These are phyloP conservation scores for Leptatherina wallacei DNA, from an alignment of 2,797 vertebrate species.

Conservation along the genomic window DNA sequence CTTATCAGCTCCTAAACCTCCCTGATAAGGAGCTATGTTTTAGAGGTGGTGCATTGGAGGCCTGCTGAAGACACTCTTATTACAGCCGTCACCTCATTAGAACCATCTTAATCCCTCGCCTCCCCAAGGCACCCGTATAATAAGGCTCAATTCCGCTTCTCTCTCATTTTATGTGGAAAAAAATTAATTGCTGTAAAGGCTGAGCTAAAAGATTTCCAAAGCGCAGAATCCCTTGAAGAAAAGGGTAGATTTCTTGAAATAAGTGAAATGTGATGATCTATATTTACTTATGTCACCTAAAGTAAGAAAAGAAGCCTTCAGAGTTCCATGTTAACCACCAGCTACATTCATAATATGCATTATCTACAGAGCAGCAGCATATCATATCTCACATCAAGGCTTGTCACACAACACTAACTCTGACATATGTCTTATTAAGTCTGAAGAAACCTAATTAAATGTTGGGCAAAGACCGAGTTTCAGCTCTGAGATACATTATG, in stretches of 20 bases:
- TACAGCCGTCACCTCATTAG: conserved; percentile 87
- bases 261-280: conserved; percentile 46
- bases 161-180: conserved; percentile 79
- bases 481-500: conserved; percentile 77
- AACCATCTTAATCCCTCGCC: conserved; percentile 83
- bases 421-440: conserved; percentile 80
- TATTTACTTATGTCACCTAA: conserved; percentile 43
- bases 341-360: conserved; percentile 68
- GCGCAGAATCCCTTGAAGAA: conserved; percentile 69
- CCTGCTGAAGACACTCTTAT: conserved; percentile 83
- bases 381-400: conserved; percentile 76
- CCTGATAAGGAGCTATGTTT: conserved; percentile 80
- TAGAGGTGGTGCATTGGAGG: conserved; percentile 72
- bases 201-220: conserved; percentile 73
- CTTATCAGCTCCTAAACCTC: conserved; percentile 78
- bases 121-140: conserved; percentile 82
- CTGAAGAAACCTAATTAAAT: conserved; percentile 80
- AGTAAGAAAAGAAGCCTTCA: conserved; percentile 30
- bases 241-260: conserved; percentile 48
- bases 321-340: conserved; percentile 54
- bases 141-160: conserved; percentile 82
- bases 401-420: conserved; percentile 79
- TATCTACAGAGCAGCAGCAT: conserved; percentile 66
- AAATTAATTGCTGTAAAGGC: conserved; percentile 79
- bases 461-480: conserved; percentile 73